These are phyloP conservation scores for Calameuta filiformis DNA, from an alignment of 2,888 invertebrate genomes.

Conservation along the genomic window DNA sequence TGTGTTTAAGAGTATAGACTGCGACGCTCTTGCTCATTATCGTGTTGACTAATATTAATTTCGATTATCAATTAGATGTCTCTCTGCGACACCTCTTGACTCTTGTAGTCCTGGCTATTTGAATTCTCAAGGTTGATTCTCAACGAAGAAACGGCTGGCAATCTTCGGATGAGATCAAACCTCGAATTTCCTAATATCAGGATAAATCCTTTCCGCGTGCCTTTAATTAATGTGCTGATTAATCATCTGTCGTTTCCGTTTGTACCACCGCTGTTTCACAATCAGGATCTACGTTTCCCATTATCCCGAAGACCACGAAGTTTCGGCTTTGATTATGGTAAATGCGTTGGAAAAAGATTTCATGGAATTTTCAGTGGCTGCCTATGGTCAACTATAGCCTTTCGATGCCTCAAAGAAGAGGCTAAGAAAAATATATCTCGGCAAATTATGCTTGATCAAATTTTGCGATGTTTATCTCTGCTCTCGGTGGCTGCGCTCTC, in stretches of 20 bases:
- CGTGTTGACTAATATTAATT: neutral
- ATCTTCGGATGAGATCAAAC: neutral
- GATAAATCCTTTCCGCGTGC: neutral
- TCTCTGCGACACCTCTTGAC: neutral
- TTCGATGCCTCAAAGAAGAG: neutral
- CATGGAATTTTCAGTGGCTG: neutral
- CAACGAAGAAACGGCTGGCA: neutral
- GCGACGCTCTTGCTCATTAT: neutral
- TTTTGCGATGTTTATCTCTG: neutral
- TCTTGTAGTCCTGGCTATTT: neutral
- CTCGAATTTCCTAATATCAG: neutral
- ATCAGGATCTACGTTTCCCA: neutral
- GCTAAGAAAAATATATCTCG: neutral
- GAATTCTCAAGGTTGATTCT: neutral
- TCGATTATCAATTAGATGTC: neutral
- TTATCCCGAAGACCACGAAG: neutral
- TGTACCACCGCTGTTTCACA: neutral
- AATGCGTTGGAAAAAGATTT: neutral
- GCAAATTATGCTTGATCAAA: neutral
- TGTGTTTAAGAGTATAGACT: neutral
- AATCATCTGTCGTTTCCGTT: neutral
- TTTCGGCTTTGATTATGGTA: neutral
- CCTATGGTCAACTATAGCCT: neutral
- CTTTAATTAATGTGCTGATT: neutral
- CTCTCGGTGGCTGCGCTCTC: neutral